Percentiles rank a stretch among this genome's conserved stretches.
These are phyloP conservation scores for Bombus balteatus DNA, from an alignment of 1,140 invertebrate species.

Conservation along the genomic window DNA sequence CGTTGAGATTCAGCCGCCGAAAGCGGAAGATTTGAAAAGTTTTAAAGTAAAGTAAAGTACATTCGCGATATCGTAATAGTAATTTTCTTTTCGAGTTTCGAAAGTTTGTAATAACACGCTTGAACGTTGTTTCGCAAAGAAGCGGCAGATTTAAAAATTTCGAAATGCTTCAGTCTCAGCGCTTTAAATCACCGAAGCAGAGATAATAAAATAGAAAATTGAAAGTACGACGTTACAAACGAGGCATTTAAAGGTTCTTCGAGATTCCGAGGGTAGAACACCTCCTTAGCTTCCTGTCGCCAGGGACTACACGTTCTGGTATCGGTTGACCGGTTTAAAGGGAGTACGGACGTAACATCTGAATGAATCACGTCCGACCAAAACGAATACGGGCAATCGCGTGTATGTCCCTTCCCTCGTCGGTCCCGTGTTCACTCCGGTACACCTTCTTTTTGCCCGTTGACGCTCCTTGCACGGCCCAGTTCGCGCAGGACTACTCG, in stretches of 20 bases:
- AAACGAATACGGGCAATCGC: slow-evolving; percentile 61
- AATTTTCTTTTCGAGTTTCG: no score
- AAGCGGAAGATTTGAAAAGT: no score
- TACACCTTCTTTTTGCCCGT: slow-evolving; percentile 35
- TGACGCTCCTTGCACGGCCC: slow-evolving; percentile 52
- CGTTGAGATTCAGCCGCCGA: no score
- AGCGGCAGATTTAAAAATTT: no score
- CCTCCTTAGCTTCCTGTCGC: slow-evolving; percentile 10
- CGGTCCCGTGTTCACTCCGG: not conserved
- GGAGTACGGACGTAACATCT: slow-evolving; percentile 39
- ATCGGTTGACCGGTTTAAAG: slow-evolving; percentile 46
- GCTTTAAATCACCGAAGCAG: not conserved
- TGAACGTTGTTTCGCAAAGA: no score
- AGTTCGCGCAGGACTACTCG: slow-evolving; percentile 55
- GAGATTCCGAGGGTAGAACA: not conserved
- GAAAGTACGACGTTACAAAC: not conserved
- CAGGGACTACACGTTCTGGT: slow-evolving; percentile 4
- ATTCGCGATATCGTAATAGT: no score
- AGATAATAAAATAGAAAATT: not conserved
- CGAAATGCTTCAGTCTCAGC: no score
- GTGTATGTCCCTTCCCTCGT: slow-evolving; percentile 19
- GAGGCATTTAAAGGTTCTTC: not conserved
- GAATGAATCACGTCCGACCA: slow-evolving; percentile 59
- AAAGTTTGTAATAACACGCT: no score
- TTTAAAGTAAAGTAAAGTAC: no score